Base-by-base conservation (phyloP, 2,888 invertebrate species). In the Gortyna flavago region DNA sequence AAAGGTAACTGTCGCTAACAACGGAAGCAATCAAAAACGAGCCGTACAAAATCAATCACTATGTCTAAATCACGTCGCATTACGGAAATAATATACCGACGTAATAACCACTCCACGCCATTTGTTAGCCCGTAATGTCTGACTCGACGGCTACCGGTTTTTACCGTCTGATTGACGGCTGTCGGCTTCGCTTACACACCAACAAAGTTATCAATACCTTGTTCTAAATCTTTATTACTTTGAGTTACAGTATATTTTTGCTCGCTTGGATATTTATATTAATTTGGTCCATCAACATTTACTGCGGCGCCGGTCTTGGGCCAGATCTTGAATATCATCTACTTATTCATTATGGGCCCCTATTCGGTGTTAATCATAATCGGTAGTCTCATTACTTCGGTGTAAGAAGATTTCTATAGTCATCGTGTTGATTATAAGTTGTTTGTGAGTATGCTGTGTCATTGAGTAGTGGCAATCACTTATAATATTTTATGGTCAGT, bases 101-200 rank as follows among this genome's bases (percentile, higher is more conserved):
- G 89, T 89, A 89, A 85, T 89, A 87, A 90, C 90, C 89, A 91
- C 95, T 96, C 95, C 91, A 95, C 90, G 90, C 91, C 93, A 94
- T 95, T 94, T 93, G 93, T 96, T 88, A 93, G 94, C 95, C 95
- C 92, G 94, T 93, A 94, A 94, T 92, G 94, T 95, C 95, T 94
- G 95, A 93, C 92, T 93, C 93, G 92, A 91, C 94, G 90, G 96
- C 96, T 96, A 96, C 96, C 96, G 96, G 96, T 96, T 96, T 96
- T 96, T 95, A 96, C 93, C 95, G 95, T 93, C 93, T 95, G 96
- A 96, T 96, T 96, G 96, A 96, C 96, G 96, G 95, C 95, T 96
- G 96, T 96, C 96, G 95, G 96, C 95, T 95, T 92, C 94, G 95
- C 93, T 95, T 95, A 95, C 93, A 86, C 85, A 83, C 85, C 80